These are phyloP conservation scores for Vanessa cardui DNA, from an alignment of 2,888 invertebrate genomes.

Conservation along the genomic window DNA sequence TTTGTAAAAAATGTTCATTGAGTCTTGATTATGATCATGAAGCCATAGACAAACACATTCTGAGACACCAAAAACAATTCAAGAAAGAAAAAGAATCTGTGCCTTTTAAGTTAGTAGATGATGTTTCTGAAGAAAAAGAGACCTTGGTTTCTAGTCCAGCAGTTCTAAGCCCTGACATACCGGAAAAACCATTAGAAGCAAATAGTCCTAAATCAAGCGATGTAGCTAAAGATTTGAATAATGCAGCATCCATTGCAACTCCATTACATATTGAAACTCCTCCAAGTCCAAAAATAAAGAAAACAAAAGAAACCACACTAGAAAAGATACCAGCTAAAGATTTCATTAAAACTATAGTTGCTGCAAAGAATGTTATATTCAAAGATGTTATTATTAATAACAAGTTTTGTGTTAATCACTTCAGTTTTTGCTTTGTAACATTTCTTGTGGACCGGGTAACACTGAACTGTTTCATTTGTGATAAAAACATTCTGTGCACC, in stretches of 20 bases:
- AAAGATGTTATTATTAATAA: constrained; percentile 50
- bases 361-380: constrained; percentile 29
- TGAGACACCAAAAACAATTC: constrained; percentile 43
- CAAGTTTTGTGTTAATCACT: constrained; percentile 44
- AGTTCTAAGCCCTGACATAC: neutral
- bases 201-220: neutral
- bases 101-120: no score
- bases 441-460: neutral
- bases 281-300: neutral
- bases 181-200: neutral
- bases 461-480: constrained; percentile 45
- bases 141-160: neutral
- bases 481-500: constrained; percentile 14
- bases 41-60: constrained; percentile 46
- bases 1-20: constrained; percentile 49
- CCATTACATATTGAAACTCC: neutral
- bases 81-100: neutral
- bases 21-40: constrained; percentile 42
- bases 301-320: neutral
- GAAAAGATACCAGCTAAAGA: constrained; percentile 22
- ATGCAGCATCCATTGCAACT: neutral
- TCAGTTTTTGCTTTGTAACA: constrained; percentile 42
- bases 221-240: neutral
- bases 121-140: neutral
- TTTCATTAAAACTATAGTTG: constrained; percentile 36